phyloP scores from a whole-genome alignment of 2,888 invertebrate species.

The Penaeus monodon region DNA sequence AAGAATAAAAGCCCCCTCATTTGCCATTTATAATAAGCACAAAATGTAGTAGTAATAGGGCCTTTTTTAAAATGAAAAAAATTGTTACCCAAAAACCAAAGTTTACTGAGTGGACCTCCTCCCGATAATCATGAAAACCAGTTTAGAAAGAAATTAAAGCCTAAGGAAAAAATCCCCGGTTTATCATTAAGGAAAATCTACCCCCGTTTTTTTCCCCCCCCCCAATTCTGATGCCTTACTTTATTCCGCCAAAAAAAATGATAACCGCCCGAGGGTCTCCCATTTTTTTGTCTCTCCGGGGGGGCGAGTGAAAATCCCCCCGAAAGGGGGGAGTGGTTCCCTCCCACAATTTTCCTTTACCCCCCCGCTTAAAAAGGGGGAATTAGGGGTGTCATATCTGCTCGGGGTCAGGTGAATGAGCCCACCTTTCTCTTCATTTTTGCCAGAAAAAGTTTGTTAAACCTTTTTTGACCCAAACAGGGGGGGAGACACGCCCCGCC shows the following conservation, averaged over 20 bases:
- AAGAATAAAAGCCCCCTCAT: too few relatives aligned
- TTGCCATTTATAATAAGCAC: too few relatives aligned
- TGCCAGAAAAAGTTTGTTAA: not conserved
- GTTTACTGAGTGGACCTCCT: too few relatives aligned
- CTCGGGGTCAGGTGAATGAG: constrained; percentile 28
- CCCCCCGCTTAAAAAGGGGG: constrained; percentile 36
- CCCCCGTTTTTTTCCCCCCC: too few relatives aligned
- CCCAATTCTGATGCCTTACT: too few relatives aligned
- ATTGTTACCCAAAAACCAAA: too few relatives aligned
- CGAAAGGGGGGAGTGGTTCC: constrained; percentile 17
- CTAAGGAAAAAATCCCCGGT: too few relatives aligned
- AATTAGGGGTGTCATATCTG: constrained; percentile 17
- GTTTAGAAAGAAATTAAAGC: too few relatives aligned
- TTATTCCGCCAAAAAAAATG: not conserved
- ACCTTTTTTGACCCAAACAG: not conserved
- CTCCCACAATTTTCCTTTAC: constrained; percentile 38
- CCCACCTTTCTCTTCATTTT: constrained; percentile 1
- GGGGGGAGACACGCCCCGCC: not conserved
- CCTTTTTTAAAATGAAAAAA: too few relatives aligned
- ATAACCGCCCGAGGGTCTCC: not conserved
- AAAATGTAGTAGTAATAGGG: too few relatives aligned
- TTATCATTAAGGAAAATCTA: too few relatives aligned
- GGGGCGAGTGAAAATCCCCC: constrained; percentile 7
- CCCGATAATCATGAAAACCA: too few relatives aligned
- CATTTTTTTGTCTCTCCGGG: constrained; percentile 34